Evolutionary conservation across 2,797 vertebrate genomes (phyloP), one percentile per base, ranked within the genome.

Genomic region (Sebastes trivittatus): DNA sequence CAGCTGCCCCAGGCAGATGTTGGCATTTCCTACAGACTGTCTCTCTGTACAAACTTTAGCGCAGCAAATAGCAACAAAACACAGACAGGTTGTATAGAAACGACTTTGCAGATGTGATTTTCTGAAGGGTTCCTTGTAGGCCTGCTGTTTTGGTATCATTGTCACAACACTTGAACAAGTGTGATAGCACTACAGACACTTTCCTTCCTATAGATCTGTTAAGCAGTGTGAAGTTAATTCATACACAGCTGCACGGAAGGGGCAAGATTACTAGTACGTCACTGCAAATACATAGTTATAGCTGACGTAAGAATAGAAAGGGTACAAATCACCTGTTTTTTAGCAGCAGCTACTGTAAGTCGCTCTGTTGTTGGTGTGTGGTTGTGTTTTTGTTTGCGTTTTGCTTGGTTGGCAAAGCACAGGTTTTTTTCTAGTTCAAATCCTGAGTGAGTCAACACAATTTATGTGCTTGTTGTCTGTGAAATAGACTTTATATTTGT

Each of bases 1-100:
- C 90, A 78, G 75, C 83, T 81, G 87, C 91, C 87, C 67, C 14
- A 7, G 84, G 90, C 90, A 92, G 80, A 90, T 92, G 91, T 87
- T 89, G 86, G 72, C 84, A 85, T 92, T 92, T 90, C 77, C 89
- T 76, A 36, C 79, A 88, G 81, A 78, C 84, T 69, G 65, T 83
- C 84, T 67, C 58, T 82, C 72, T 63, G 27, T 67, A 49, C 58
- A 69, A 85, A 75, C 87, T 88, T 89, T 78, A 84, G 79, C 80
- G 81, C 90, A 85, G 86, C 83, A 83, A 86, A 87, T 52, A 84
- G 82, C 66, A 27, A 62, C 16, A 82, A 80, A 80, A 54, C 83
- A 64, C 34, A 74, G 64, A 32, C 62, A 66, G 68, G 25, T 67
- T 77, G 65, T 38, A 30, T 52, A 77, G 72, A 82, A 68, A 81